phyloP scores from a whole-genome alignment of 2,113 vertebrate species.

The Dendrocopos noguchii region DNA sequence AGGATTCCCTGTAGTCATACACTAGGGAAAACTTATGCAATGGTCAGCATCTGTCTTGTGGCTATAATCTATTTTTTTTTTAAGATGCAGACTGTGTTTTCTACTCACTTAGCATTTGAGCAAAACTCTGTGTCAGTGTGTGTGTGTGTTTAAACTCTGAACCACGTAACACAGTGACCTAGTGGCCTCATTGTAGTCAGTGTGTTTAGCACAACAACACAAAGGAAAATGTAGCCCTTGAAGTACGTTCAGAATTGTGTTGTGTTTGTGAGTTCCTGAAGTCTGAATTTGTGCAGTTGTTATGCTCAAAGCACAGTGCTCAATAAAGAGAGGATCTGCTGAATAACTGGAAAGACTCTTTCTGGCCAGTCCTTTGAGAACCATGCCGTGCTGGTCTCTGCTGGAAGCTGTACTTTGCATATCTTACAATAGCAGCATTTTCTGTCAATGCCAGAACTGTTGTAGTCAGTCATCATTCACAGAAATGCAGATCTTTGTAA shows the following conservation, averaged over 20 bases:
- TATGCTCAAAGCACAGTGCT: not conserved
- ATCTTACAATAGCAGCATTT: slow-evolving; percentile 51
- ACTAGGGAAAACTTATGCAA: not conserved
- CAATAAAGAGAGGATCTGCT: not conserved
- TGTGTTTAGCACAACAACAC: not conserved
- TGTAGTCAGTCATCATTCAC: slow-evolving; percentile 64
- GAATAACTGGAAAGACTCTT: not conserved
- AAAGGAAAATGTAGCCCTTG: not conserved
- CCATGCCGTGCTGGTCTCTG: slow-evolving; percentile 7
- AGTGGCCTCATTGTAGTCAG: not conserved
- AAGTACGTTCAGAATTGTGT: not conserved
- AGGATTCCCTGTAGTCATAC: not conserved
- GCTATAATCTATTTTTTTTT: not conserved
- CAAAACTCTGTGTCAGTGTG: not conserved
- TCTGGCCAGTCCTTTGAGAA: slow-evolving; percentile 38
- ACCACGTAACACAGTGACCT: not conserved
- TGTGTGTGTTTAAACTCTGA: not conserved
- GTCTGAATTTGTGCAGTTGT: not conserved
- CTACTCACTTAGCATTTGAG: not conserved
- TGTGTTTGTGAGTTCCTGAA: not conserved
- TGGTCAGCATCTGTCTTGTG: not conserved
- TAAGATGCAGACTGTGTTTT: not conserved
- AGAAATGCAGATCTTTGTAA: slow-evolving; percentile 34
- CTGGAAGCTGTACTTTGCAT: slow-evolving; percentile 44
- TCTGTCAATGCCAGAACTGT: slow-evolving; percentile 52